Conservation (phyloP, 2,113 vertebrate genomes). For the Paramormyrops kingsleyae region DNA sequence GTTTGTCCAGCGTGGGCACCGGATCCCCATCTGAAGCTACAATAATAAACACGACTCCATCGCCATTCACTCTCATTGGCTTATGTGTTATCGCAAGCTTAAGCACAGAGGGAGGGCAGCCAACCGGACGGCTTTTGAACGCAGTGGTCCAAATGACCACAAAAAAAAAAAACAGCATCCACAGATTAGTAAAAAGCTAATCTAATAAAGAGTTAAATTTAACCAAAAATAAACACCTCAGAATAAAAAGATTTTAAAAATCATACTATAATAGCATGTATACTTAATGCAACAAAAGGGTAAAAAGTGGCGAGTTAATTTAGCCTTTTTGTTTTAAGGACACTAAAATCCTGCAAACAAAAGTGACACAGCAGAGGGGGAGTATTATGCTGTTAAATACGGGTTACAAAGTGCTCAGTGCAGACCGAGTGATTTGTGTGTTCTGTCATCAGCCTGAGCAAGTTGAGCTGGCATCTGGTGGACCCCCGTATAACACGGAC, state of each 20-base stretch:
- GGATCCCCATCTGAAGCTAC: constrained; percentile 46
- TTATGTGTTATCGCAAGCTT: constrained; percentile 54
- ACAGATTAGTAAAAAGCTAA: background rate
- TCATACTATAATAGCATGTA: background rate
- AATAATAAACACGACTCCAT: constrained; percentile 55
- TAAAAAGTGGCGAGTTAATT: background rate
- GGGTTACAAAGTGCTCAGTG: background rate
- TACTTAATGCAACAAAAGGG: background rate
- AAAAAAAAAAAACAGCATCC: background rate
- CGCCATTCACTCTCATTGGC: constrained; percentile 34
- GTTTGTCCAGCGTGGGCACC: constrained; percentile 36
- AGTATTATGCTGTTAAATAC: background rate
- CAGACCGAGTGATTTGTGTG: background rate
- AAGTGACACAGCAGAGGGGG: background rate
- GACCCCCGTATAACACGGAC: constrained; percentile 3
- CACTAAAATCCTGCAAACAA: background rate
- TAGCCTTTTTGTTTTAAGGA: background rate
- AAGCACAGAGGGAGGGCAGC: constrained; percentile 42
- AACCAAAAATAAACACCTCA: background rate
- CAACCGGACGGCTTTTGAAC: constrained; percentile 29
- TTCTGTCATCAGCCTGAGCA: constrained; percentile 3
- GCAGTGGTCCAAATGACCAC: constrained; percentile 32
- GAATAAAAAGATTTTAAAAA: background rate
- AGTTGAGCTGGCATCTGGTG: background rate
- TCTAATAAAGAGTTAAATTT: background rate